phyloP scores from a whole-genome alignment of 2,888 invertebrate genomes.

The Eupithecia dodoneata region DNA sequence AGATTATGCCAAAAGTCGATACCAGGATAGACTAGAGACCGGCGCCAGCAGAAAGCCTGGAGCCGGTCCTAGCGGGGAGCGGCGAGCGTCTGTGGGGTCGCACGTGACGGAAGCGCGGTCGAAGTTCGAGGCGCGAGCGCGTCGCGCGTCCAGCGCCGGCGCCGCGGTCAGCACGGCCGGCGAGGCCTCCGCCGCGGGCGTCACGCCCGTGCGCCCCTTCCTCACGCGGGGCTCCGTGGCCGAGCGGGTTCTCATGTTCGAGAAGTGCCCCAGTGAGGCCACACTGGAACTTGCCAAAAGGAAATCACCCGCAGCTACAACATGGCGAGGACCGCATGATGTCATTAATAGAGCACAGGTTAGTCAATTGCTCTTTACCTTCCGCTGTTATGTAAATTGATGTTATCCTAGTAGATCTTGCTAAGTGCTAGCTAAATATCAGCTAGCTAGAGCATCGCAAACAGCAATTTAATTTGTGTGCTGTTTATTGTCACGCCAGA shows the following conservation, averaged over 20 bases:
- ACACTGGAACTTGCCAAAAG: conserved; percentile 87
- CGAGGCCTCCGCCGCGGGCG: conserved; percentile 67
- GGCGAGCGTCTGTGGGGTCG: conserved; percentile 76
- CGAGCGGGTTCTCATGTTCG: conserved; percentile 95
- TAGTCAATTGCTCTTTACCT: conserved; percentile 37
- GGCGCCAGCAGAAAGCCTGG: conserved; percentile 77
- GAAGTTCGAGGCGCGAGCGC: conserved; percentile 80
- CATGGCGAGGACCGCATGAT: conserved; percentile 83
- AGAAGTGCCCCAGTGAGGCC: conserved; percentile 93
- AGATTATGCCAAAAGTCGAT: conserved; percentile 87
- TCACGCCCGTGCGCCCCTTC: conserved; percentile 90
- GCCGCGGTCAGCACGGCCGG: conserved; percentile 77
- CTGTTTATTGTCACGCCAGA: conserved; percentile 38
- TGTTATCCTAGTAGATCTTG: conserved; percentile 25
- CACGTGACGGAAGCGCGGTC: conserved; percentile 81
- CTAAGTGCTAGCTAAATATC: conserved; percentile 35
- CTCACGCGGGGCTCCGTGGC: conserved; percentile 95
- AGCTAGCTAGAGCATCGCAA: conserved; percentile 38
- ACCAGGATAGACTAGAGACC: conserved; percentile 84
- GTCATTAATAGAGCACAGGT: conserved; percentile 84
- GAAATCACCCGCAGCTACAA: conserved; percentile 81
- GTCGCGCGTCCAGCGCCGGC: conserved; percentile 78
- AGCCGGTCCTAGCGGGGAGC: conserved; percentile 74
- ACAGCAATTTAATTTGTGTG: conserved; percentile 37
- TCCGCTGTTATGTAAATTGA: conserved; percentile 22